Base-by-base conservation (phyloP, 2,888 invertebrate species). In the Spodoptera littoralis region DNA sequence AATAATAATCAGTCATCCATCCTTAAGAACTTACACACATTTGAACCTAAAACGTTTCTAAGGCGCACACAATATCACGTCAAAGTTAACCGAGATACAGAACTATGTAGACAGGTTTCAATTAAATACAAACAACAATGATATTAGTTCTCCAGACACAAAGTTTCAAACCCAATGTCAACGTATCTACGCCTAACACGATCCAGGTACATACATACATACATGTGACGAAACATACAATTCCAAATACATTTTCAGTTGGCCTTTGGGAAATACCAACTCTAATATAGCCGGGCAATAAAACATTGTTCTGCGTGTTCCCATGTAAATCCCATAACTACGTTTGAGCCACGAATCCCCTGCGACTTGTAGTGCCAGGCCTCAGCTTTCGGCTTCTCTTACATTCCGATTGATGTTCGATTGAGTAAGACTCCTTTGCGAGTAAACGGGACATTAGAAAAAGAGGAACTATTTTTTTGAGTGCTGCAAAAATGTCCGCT, bases 271-370 rank as follows among this genome's bases (percentile, higher is more conserved):
- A 92, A 92, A 92, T 92, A 88, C 86, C 85, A 88, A 89, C 83
- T 87, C 83, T 90, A 90, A 90, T 91, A 88, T 84, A 83, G 79
- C 83, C 65, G 56, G 66, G 82, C 85, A 87, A 90, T 90, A 90
- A 90, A 92, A 92, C 90, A 89, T 88, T 89, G 91, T 90, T 90
- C 86, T 84, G 83, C 88, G 84, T 89, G 88, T 88, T 88, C 77
- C 84, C 87, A 90, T 90, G 90, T 90, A 91, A 91, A 92, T 90
- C 88, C 88, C 84, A 86, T 88, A 88, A 90, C 89, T 87, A 87
- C 86, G 76, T 85, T 87, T 86, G 89, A 88, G 86, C 84, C 80
- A 63, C 65, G 70, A 74, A 74, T 85, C 88, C 85, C 89, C 52
- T 27, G 83, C 74, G 90, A 84, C 84, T 84, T 86, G 87, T 88